phyloP scores from a whole-genome alignment of 2,888 invertebrate species.

The Eristalis tenax region DNA sequence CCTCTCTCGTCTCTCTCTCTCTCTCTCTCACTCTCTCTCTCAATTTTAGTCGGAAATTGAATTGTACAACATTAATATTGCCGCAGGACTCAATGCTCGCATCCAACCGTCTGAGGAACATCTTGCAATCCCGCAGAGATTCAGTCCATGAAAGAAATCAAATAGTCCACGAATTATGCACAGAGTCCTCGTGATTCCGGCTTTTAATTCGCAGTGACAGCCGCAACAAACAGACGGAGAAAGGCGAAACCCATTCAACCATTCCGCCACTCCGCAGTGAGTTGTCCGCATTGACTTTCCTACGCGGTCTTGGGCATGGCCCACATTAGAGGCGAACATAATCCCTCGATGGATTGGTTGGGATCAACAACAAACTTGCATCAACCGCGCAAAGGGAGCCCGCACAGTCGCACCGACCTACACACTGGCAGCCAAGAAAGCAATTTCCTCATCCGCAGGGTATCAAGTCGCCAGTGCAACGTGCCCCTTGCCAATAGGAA shows the following conservation, averaged over 20 bases:
- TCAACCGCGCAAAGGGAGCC: not conserved
- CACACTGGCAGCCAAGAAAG: conserved; percentile 10
- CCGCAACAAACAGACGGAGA: not conserved
- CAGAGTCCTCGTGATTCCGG: not conserved
- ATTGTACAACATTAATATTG: not conserved
- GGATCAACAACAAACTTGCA: conserved; percentile 8
- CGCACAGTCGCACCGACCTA: not conserved
- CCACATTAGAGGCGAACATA: not conserved
- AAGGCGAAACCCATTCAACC: not conserved
- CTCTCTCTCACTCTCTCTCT: not conserved
- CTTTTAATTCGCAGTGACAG: not conserved
- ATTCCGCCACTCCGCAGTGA: not conserved
- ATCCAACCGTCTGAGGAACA: not conserved
- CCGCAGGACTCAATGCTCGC: not conserved
- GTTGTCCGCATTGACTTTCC: not conserved
- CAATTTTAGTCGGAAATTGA: not conserved
- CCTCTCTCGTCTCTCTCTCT: not conserved
- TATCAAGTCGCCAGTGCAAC: conserved; percentile 25
- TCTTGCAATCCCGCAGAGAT: not conserved
- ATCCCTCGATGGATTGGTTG: not conserved
- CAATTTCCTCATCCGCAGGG: conserved; percentile 35
- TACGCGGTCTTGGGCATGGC: not conserved
- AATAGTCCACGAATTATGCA: not conserved
- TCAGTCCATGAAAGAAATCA: not conserved
- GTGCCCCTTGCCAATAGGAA: conserved; percentile 14